phyloP scores from a whole-genome alignment of 2,113 vertebrate genomes.

The Columba janthina region DNA sequence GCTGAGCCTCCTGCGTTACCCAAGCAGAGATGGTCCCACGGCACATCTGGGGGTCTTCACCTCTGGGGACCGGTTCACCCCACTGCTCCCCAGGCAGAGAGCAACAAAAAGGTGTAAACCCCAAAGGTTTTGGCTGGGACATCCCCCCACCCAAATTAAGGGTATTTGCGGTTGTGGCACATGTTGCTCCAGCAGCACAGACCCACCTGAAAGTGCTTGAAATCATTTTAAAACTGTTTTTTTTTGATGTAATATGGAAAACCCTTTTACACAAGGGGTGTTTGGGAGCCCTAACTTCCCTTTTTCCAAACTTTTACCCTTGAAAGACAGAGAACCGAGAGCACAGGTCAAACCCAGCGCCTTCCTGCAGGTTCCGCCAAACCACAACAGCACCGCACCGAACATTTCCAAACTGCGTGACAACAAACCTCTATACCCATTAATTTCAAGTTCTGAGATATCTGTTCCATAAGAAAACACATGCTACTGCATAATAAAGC shows the following conservation, averaged over 20 bases:
- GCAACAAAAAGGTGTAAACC: rapidly evolving
- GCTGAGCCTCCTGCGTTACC: rapidly evolving
- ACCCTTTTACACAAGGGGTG: no score
- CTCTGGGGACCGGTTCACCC: neutral
- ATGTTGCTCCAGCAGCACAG: rapidly evolving
- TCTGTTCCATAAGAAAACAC: neutral
- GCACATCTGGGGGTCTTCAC: neutral
- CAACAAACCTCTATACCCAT: neutral
- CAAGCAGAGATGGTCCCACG: neutral
- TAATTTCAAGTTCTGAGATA: neutral
- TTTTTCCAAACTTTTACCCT: neutral
- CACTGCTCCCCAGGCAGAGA: neutral
- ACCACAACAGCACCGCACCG: rapidly evolving
- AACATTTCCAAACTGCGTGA: neutral
- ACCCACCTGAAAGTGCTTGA: rapidly evolving
- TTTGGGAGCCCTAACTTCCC: neutral
- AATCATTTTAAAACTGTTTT: rapidly evolving
- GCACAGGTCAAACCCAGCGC: neutral
- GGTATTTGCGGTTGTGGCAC: neutral
- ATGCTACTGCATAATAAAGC: neutral
- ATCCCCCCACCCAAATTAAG: no score
- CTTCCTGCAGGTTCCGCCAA: neutral
- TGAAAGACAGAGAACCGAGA: neutral
- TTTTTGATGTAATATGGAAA: rapidly evolving
- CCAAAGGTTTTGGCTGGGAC: no score